phyloP scores from a whole-genome alignment of 1,140 invertebrate genomes.

The Bathynomus jamesi region DNA sequence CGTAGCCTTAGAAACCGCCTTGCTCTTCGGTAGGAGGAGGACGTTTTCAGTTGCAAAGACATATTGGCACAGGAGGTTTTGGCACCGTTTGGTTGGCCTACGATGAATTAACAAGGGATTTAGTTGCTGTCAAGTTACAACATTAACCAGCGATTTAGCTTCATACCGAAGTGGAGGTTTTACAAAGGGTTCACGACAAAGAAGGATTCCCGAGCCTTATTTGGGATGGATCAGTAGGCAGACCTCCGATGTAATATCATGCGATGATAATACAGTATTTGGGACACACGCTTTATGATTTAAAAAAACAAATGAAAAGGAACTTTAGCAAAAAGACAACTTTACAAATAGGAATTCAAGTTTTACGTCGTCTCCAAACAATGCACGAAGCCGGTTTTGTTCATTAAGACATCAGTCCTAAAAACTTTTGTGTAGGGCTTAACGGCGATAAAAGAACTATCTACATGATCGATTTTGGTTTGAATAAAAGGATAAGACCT shows the following conservation, averaged over 20 bases:
- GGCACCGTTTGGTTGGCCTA: background rate
- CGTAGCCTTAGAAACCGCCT: background rate
- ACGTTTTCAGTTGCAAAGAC: background rate
- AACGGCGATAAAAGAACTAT: background rate
- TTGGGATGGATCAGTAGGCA: background rate
- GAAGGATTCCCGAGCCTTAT: background rate
- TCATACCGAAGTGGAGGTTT: background rate
- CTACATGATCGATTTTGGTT: background rate
- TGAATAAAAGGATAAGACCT: background rate
- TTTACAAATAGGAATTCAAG: background rate
- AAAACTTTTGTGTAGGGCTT: background rate
- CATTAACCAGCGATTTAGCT: background rate
- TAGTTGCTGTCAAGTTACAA: background rate
- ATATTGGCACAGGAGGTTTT: background rate
- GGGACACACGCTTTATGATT: background rate
- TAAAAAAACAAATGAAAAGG: background rate
- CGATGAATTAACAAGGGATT: background rate
- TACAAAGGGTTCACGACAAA: background rate
- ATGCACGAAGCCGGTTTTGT: background rate
- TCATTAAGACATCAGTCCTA: background rate
- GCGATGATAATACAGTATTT: background rate
- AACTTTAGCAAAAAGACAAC: background rate
- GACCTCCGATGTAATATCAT: background rate
- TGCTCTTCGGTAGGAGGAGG: background rate
- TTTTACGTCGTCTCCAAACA: background rate